Conservation (phyloP, 2,797 vertebrate genomes). For the Argentina silus region DNA sequence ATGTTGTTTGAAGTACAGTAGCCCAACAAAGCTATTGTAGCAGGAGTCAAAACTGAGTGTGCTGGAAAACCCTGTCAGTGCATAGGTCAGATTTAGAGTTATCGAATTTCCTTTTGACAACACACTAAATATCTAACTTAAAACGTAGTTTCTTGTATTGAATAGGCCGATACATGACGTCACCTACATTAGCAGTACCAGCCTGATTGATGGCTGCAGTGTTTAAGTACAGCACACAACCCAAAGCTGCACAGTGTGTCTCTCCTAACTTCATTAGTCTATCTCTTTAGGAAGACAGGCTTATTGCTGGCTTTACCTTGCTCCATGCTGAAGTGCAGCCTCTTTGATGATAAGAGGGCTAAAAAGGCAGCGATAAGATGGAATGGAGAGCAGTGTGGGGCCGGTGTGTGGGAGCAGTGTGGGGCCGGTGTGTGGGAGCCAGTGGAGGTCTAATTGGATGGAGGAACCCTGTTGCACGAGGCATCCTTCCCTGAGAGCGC, state of each 20-base stretch:
- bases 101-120: too few relatives aligned
- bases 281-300: slow-evolving; percentile 70
- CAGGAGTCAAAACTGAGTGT: too few relatives aligned
- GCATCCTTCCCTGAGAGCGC: slow-evolving; percentile 64
- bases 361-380: slow-evolving; percentile 73
- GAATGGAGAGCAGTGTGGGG: slow-evolving; percentile 64
- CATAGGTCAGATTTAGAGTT: too few relatives aligned
- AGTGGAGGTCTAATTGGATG: slow-evolving; percentile 80
- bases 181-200: not conserved
- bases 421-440: slow-evolving; percentile 66
- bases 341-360: slow-evolving; percentile 79
- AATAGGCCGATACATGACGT: too few relatives aligned
- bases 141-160: too few relatives aligned
- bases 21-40: too few relatives aligned
- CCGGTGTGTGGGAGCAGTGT: slow-evolving; percentile 64
- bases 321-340: slow-evolving; percentile 76
- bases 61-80: too few relatives aligned
- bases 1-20: too few relatives aligned
- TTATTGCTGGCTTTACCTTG: slow-evolving; percentile 73
- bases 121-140: too few relatives aligned
- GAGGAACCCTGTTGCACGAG: slow-evolving; percentile 79
- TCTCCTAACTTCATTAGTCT: slow-evolving; percentile 76
- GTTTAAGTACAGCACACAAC: too few relatives aligned
- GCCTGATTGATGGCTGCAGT: not conserved
- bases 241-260: slow-evolving; percentile 65